Base-by-base conservation (phyloP, 2,797 vertebrate species). In the Phylloscopus collybita region DNA sequence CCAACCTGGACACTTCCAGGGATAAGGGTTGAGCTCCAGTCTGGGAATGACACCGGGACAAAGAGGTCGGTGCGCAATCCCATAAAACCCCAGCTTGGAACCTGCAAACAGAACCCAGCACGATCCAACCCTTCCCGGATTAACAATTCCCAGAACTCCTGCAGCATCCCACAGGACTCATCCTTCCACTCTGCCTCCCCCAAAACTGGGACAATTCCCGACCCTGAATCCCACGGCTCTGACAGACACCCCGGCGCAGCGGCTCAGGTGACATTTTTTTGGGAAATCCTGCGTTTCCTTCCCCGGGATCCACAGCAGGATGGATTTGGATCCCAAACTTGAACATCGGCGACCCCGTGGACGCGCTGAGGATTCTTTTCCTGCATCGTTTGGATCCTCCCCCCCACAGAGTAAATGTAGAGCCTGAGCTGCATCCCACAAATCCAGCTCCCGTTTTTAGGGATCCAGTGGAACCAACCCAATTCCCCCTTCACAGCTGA, bases 301-400 rank as follows among this genome's bases (percentile, higher is more conserved):
- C 72, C 49, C 36, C 5, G 0, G 51, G 54, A n/a, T 75, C 80
- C 7, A 15, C 45, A 49, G 38, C 6, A 11, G 3, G n/a, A 44
- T 1, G 7, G 71, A 47, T 64, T 1, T 16, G 25, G 11, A 50
- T 29, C 34, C 56, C 67, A 45, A 76, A 13, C 1, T 0, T 0
- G 47, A 61, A 14, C 4, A 4, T 36, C 51, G 23, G 2, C 14
- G 16, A 23, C 1, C 29, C 30, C 25, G 6, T 0, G 7, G 74
- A 54, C 3, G 26, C 4, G 18, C 47, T 61, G 62, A 51, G 80
- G 44, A 76, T 65, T 22, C 50, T 72, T 45, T 45, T 13, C 44
- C 38, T 7, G 16, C 45, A 40, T 25, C 4, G 0, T 42, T 51
- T 49, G 22, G 4, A 49, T 78, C 16, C 18, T 78, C 15, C 18